Evolutionary conservation across 2,113 vertebrate species (phyloP).

Genomic region (Crotalus horridus): DNA sequence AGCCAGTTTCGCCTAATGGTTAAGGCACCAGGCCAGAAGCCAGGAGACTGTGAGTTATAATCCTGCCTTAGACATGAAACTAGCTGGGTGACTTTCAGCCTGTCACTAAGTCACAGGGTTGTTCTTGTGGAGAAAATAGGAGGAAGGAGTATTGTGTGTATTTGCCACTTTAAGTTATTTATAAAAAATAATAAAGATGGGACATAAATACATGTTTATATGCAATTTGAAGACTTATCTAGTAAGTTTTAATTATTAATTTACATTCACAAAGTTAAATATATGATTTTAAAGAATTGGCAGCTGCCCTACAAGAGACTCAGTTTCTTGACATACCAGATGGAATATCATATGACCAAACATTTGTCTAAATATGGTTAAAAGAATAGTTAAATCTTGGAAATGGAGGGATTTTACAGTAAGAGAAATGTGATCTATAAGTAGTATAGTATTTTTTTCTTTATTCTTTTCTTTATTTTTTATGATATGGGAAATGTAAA

Average conservation of each 20-base stretch:
- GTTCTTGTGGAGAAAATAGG: not conserved
- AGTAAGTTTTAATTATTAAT: not conserved
- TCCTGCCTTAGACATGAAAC: not conserved
- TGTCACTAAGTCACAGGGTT: not conserved
- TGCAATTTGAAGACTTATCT: not conserved
- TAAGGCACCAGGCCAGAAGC: not conserved
- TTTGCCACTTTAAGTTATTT: not conserved
- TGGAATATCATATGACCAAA: too few species aligned
- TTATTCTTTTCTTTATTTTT: too few species aligned
- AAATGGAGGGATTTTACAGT: too few species aligned
- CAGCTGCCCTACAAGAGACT: not conserved
- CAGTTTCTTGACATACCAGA: not conserved
- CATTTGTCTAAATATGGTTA: too few species aligned
- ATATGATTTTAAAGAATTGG: not conserved
- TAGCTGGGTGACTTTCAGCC: not conserved
- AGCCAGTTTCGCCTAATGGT: not conserved
- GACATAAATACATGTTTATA: not conserved
- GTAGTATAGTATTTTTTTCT: too few species aligned
- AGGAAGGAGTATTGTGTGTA: not conserved
- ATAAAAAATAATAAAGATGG: not conserved
- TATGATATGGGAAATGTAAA: too few species aligned
- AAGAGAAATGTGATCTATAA: too few species aligned
- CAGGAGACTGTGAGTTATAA: not conserved
- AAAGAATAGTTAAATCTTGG: too few species aligned
- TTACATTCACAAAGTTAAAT: not conserved